phyloP scores from a whole-genome alignment of 2,113 vertebrate species.

The Corythornis madagascariensis region DNA sequence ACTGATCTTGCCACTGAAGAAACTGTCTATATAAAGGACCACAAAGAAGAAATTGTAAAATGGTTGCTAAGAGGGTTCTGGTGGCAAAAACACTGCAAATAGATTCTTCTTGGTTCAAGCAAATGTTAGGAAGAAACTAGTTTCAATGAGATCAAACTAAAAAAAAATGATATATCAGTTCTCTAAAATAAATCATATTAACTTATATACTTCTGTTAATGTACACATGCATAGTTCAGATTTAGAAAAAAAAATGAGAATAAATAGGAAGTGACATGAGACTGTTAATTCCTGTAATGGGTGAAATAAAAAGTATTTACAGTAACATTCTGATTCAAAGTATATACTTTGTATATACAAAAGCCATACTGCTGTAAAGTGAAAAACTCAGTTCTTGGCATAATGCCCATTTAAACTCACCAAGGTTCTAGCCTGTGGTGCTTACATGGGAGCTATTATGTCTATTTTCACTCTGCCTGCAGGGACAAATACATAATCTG shows the following conservation, averaged over 20 bases:
- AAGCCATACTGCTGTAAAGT: background rate
- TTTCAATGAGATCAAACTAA: background rate
- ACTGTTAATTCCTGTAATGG: background rate
- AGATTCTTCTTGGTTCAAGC: background rate
- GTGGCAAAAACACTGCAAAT: background rate
- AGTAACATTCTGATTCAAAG: background rate
- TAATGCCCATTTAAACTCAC: background rate
- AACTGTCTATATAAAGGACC: background rate
- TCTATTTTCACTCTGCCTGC: background rate
- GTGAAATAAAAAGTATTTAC: background rate
- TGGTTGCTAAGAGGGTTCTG: background rate
- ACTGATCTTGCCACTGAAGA: background rate
- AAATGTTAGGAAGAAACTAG: background rate
- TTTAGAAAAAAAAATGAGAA: background rate
- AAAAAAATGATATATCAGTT: background rate
- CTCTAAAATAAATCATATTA: background rate
- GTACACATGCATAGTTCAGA: background rate
- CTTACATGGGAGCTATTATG: background rate
- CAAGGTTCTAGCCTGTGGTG: background rate
- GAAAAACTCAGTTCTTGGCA: background rate
- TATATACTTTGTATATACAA: too few relatives aligned
- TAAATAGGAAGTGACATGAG: background rate
- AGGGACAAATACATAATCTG: background rate
- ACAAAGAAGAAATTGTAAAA: background rate
- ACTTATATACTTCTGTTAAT: background rate